Percentiles rank a stretch among this genome's conserved stretches.
Evolutionary conservation across 2,797 vertebrate genomes (phyloP).

Genomic region (Lates japonicus): DNA sequence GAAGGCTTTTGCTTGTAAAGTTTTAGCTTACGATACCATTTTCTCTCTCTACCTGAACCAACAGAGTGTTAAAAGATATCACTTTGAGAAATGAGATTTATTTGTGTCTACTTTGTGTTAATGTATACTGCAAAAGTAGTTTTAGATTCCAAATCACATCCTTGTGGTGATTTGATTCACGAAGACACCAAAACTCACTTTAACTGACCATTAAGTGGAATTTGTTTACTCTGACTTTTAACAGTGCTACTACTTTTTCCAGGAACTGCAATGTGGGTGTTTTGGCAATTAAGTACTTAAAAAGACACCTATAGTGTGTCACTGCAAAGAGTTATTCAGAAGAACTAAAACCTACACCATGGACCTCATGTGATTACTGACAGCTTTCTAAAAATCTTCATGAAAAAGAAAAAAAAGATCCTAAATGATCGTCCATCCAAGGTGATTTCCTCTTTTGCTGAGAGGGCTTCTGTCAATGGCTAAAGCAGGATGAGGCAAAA

Average conservation of each 20-base stretch:
- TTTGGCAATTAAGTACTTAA: background rate
- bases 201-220: background rate
- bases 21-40: slow-evolving; percentile 6
- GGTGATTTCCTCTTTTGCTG: slow-evolving; percentile 3
- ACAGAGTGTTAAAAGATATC: background rate
- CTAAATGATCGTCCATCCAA: background rate
- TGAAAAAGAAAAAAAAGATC: background rate
- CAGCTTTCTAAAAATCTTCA: background rate
- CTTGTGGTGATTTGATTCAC: background rate
- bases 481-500: slow-evolving; percentile 46
- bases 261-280: background rate
- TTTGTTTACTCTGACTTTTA: background rate
- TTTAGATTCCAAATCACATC: background rate
- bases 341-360: background rate
- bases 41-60: background rate
- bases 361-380: background rate
- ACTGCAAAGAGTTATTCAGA: background rate
- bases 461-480: slow-evolving; percentile 37
- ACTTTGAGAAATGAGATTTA: background rate
- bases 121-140: background rate
- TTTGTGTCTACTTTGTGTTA: slow-evolving; percentile 9
- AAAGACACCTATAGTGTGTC: background rate
- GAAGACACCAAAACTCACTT: background rate
- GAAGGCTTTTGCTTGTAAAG: background rate
- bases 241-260: background rate